These are phyloP conservation scores for Rafetus swinhoei DNA, from an alignment of 2,113 vertebrate genomes.

Conservation along the genomic window DNA sequence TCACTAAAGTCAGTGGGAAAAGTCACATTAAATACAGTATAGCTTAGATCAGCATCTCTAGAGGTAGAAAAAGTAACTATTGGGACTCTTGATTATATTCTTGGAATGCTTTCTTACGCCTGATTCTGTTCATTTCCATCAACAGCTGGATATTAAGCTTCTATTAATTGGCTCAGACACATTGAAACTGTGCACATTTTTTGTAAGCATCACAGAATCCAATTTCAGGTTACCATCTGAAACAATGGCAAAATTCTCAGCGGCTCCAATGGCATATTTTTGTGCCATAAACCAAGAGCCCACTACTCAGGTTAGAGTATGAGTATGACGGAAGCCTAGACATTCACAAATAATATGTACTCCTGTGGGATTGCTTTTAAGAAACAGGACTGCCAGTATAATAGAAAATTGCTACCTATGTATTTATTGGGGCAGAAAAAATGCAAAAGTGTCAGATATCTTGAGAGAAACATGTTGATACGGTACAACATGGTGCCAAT, in stretches of 20 bases:
- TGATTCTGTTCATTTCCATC: not conserved
- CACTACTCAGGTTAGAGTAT: not conserved
- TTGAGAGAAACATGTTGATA: not conserved
- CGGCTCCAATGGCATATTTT: not conserved
- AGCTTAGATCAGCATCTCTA: not conserved
- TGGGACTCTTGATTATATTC: not conserved
- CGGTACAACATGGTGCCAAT: not conserved
- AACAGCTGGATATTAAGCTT: not conserved
- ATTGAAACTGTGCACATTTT: not conserved
- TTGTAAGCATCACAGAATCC: not conserved
- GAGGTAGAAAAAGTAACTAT: not conserved
- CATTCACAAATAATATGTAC: not conserved
- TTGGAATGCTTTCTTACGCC: not conserved
- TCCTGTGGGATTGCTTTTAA: not conserved
- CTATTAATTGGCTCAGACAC: not conserved
- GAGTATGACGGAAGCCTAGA: not conserved
- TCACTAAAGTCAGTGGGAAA: not conserved
- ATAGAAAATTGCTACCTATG: not conserved
- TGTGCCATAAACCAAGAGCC: not conserved
- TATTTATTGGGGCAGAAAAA: slow-evolving; percentile 11
- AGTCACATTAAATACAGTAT: not conserved
- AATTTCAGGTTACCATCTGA: not conserved
- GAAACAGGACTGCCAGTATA: not conserved
- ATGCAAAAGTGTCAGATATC: slow-evolving; percentile 11
- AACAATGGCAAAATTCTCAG: not conserved